Evolutionary conservation across 2,888 invertebrate genomes (phyloP), one percentile per base, ranked within the genome.

Genomic region (Plagodis pulveraria): DNA sequence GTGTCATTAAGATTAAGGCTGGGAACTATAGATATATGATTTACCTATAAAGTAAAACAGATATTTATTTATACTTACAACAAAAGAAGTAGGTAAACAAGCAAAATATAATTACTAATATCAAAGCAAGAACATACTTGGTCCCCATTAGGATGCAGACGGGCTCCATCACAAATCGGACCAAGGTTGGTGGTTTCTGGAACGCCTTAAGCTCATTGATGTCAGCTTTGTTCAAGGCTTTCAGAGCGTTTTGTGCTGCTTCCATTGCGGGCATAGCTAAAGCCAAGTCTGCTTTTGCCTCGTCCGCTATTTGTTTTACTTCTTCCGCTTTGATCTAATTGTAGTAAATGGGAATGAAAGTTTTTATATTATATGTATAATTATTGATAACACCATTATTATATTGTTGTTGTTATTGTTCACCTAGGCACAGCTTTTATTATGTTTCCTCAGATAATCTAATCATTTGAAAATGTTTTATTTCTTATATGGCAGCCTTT

Each of bases 121-220:
- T 38, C 6, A 8, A 9, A 38, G 1, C 9, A 38, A 8, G 38
- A 38, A 42, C 42, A 4, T 84, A 97, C 97, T 98, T 98, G 58
- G 95, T 94, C 5, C 96, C 96, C 7, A 98, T 85, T 0, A 98
- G 91, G 63, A 98, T 94, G 84, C 97, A 97, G 8, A 98, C 96
- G 7, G 98, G 96, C 84, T 98, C 98, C 97, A 98, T 97, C 5
- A 98, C 98, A 70, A 97, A 97, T 63, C 95, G 95, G 6, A 98
- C 98, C 7, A 98, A 88, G 12, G 95, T 94, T 0, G 98, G 98
- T 0, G 98, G 98, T 74, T 97, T 97, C 69, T 96, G 96, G 80
- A 98, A 98, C 0, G 97, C 97, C 76, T 96, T 95, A 52, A 98
- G 88, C 84, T 98, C 98, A 81, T 97, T 96, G 55, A 98, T 97